A percentile compares a stretch with the other conserved stretches of the same genome.
Conservation (phyloP, 2,113 vertebrate genomes). For the Lophochroa leadbeateri region DNA sequence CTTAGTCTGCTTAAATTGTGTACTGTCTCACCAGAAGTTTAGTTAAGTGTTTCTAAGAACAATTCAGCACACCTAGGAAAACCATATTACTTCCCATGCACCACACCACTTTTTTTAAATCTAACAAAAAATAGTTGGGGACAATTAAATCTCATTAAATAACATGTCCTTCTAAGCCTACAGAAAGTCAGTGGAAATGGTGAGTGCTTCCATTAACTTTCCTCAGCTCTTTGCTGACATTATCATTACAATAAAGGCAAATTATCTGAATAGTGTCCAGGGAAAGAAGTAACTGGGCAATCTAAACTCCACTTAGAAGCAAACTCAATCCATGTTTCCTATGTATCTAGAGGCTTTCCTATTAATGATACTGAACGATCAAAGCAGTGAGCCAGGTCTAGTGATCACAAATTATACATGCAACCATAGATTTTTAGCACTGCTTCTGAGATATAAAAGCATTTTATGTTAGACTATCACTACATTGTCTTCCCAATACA, state of each 20-base stretch:
- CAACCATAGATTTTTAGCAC: neutral
- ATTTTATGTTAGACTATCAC: neutral
- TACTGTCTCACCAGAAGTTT: neutral
- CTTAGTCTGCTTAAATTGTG: neutral
- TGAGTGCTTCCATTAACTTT: neutral
- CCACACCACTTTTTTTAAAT: accelerated
- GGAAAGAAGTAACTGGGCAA: neutral
- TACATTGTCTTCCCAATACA: neutral
- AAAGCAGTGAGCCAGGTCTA: neutral
- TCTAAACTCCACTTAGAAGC: neutral
- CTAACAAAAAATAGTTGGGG: neutral
- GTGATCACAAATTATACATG: neutral
- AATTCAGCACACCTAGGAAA: neutral
- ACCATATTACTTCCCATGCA: accelerated
- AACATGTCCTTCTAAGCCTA: neutral
- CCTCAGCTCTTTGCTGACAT: neutral
- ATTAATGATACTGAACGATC: neutral
- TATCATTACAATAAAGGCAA: neutral
- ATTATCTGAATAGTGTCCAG: neutral
- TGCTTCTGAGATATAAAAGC: neutral
- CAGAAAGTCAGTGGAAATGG: neutral
- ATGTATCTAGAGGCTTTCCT: neutral
- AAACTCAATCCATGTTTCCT: neutral
- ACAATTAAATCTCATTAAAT: neutral
- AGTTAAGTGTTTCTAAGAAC: neutral